Conservation (phyloP, 2,113 vertebrate species). For the Machaerirhynchus nigripectus region DNA sequence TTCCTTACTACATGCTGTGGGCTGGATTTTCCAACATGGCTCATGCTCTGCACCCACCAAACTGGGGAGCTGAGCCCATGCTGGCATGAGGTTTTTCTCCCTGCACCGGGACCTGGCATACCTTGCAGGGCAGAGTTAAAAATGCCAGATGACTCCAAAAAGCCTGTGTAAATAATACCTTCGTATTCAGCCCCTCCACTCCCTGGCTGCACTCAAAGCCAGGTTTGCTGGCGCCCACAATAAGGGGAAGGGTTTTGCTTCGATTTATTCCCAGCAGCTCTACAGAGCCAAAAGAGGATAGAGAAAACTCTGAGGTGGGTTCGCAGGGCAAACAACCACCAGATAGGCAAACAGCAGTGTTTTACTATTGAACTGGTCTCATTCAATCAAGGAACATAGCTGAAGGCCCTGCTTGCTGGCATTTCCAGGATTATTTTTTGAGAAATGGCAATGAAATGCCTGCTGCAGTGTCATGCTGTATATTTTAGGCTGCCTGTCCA, state of each 20-base stretch:
- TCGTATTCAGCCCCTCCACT: not conserved
- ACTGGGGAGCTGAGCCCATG: not conserved
- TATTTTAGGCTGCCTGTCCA: not conserved
- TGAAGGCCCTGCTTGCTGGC: not conserved
- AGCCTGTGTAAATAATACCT: not conserved
- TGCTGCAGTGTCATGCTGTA: not conserved
- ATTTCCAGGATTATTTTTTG: not conserved
- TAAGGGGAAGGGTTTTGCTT: not conserved
- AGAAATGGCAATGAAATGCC: not conserved
- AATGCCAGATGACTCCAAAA: not conserved
- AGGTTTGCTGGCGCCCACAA: not conserved
- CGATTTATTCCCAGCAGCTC: not conserved
- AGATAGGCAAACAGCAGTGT: not conserved
- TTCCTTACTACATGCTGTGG: not conserved
- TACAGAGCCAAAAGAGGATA: not conserved
- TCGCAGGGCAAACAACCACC: not conserved
- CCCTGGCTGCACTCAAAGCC: not conserved
- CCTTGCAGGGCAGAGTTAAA: not conserved
- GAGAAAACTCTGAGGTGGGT: not conserved
- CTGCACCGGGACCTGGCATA: not conserved
- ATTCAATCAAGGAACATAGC: not conserved
- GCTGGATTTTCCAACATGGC: not conserved
- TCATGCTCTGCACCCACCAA: rapidly evolving
- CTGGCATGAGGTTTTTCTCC: not conserved
- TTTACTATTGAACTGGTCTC: not conserved